Conservation (phyloP, 35 echinoderm and acorn worm species). For the Ophiothrix spiculata region DNA sequence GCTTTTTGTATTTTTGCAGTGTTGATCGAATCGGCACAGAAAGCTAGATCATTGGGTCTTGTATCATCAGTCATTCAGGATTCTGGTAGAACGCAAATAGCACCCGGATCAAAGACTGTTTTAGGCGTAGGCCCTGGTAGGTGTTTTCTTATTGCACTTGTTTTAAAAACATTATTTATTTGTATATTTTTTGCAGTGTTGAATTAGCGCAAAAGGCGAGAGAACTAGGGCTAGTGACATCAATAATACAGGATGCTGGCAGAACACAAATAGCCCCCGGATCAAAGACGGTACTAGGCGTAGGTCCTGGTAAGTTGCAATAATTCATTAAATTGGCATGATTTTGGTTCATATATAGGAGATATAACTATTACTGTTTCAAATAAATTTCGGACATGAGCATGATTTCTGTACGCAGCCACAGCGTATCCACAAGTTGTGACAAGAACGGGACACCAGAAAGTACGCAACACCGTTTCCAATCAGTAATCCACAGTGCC, state of each 20-base stretch:
- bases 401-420: no score
- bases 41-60: constrained; percentile 61
- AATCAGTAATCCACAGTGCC: no score
- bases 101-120: constrained; percentile 94
- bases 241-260: constrained; percentile 92
- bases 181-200: constrained; percentile 32
- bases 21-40: constrained; percentile 54
- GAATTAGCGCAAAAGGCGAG: constrained; percentile 66
- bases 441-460: no score
- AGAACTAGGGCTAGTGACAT: constrained; percentile 58
- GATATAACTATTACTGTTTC: no score
- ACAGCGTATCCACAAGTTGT: no score
- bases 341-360: no score
- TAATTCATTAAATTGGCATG: no score
- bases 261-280: constrained; percentile 99
- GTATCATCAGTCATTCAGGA: constrained; percentile 86
- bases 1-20: constrained; percentile 53
- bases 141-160: no score
- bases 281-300: constrained; percentile 89
- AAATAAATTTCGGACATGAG: no score
- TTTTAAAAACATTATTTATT: no score
- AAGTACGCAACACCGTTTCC: no score
- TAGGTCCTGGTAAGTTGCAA: constrained; percentile 85
- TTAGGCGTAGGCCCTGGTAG: constrained; percentile 94
- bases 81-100: constrained; percentile 97